These are phyloP conservation scores for Nomada goodeniana DNA, from an alignment of 2,888 invertebrate species.

Conservation along the genomic window DNA sequence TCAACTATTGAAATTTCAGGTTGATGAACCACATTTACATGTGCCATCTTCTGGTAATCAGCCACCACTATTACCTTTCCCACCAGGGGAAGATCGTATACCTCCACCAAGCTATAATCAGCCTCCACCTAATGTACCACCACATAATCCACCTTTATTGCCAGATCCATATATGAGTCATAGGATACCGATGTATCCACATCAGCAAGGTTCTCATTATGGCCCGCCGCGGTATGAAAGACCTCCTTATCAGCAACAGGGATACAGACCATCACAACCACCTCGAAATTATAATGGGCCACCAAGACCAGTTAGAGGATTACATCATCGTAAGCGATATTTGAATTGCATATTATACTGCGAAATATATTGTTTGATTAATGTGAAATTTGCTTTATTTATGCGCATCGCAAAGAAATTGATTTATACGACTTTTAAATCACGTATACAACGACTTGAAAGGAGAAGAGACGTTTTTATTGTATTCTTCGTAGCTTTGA, in stretches of 20 bases:
- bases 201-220: conserved; percentile 78
- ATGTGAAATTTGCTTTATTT: background rate
- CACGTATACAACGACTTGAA: no score
- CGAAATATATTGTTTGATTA: background rate
- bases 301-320: conserved; percentile 82
- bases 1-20: conserved; percentile 64
- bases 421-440: no score
- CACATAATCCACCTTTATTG: conserved; percentile 79
- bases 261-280: conserved; percentile 79
- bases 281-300: conserved; percentile 82
- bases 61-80: conserved; percentile 80
- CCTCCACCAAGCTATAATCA: conserved; percentile 78
- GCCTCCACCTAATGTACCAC: conserved; percentile 77
- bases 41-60: conserved; percentile 75
- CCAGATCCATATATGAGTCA: conserved; percentile 82
- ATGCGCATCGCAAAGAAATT: no score
- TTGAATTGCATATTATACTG: background rate
- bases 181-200: conserved; percentile 81
- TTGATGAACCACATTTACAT: conserved; percentile 82
- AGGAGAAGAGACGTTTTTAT: no score
- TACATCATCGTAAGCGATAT: conserved; percentile 79
- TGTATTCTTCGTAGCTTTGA: conserved; percentile 5
- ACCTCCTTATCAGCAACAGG: conserved; percentile 80
- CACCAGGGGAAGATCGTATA: conserved; percentile 82
- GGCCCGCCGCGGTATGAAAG: conserved; percentile 79